These are phyloP conservation scores for Misgurnus anguillicaudatus DNA, from an alignment of 2,113 vertebrate species.

Conservation along the genomic window DNA sequence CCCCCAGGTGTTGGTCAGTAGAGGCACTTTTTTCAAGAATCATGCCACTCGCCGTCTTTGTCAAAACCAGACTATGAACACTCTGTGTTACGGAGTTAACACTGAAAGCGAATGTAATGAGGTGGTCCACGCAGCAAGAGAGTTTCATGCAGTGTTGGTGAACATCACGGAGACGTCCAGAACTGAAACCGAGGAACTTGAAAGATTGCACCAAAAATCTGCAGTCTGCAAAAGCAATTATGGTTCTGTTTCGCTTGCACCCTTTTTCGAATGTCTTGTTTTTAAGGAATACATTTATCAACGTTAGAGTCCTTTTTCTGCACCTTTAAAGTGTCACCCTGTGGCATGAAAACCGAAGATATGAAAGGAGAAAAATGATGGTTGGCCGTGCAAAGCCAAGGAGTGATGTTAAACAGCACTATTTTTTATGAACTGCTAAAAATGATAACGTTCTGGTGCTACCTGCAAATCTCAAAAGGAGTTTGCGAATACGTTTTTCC, in stretches of 20 bases:
- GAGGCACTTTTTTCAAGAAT: conserved; percentile 63
- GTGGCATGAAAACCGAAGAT: conserved; percentile 47
- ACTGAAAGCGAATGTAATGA: conserved; percentile 48
- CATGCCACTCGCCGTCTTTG: conserved; percentile 45
- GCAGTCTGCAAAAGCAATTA: conserved; percentile 47
- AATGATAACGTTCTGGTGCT: conserved; percentile 60
- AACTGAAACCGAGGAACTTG: conserved; percentile 44
- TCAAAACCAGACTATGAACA: conserved; percentile 45
- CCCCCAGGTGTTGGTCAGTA: conserved; percentile 53
- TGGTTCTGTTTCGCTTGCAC: conserved; percentile 56
- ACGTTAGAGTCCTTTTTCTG: conserved; percentile 56
- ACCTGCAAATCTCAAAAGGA: conserved; percentile 59
- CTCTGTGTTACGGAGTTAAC: conserved; percentile 55
- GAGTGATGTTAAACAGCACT: conserved; percentile 60
- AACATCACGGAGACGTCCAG: conserved; percentile 27
- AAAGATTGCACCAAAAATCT: conserved; percentile 42
- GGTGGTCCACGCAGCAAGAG: conserved; percentile 44
- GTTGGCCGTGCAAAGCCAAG: conserved; percentile 59
- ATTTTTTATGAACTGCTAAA: conserved; percentile 58
- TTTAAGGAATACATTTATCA: conserved; percentile 56
- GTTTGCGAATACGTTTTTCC: conserved; percentile 59
- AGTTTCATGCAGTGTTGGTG: conserved; percentile 49
- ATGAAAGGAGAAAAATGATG: conserved; percentile 46
- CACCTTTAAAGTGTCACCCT: conserved; percentile 55
- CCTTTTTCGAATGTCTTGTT: conserved; percentile 55